These are phyloP conservation scores for Eupeodes latifasciatus DNA, from an alignment of 2,888 invertebrate species.

Conservation along the genomic window DNA sequence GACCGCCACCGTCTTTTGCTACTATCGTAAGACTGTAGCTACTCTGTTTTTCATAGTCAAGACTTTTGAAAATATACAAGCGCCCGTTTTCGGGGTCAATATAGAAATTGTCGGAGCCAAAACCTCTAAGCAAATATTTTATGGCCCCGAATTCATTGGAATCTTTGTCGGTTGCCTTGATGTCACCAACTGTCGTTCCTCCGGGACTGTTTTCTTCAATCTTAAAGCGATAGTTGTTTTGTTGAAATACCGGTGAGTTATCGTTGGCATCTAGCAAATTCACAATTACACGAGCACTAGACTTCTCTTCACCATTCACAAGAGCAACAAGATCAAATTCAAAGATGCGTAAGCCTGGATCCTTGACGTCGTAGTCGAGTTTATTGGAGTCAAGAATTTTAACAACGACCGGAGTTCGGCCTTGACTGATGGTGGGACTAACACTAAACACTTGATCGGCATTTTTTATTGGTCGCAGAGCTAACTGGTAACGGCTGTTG, in stretches of 20 bases:
- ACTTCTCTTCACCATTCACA: conserved; percentile 85
- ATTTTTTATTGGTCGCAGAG: conserved; percentile 86
- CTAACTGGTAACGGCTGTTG: conserved; percentile 89
- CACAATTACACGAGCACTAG: conserved; percentile 87
- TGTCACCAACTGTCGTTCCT: conserved; percentile 87
- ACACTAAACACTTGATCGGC: conserved; percentile 87
- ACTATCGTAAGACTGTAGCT: conserved; percentile 92
- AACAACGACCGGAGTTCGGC: conserved; percentile 90
- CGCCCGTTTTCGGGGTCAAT: conserved; percentile 89
- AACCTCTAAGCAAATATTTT: conserved; percentile 90
- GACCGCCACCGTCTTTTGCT: conserved; percentile 92
- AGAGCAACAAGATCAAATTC: conserved; percentile 89
- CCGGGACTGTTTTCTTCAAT: conserved; percentile 88
- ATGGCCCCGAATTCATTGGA: conserved; percentile 90
- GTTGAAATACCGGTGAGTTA: conserved; percentile 89
- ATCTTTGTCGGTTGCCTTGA: conserved; percentile 90
- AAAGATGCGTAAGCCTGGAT: conserved; percentile 86
- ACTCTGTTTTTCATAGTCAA: conserved; percentile 92
- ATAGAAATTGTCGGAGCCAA: conserved; percentile 90
- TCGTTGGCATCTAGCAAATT: conserved; percentile 91
- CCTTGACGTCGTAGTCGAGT: conserved; percentile 89
- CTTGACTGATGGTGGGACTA: conserved; percentile 88
- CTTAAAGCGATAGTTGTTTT: conserved; percentile 87
- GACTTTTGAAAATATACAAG: conserved; percentile 86
- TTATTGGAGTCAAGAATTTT: conserved; percentile 88